These are phyloP conservation scores for Iphiclides podalirius DNA, from an alignment of 2,888 invertebrate species.

Conservation along the genomic window DNA sequence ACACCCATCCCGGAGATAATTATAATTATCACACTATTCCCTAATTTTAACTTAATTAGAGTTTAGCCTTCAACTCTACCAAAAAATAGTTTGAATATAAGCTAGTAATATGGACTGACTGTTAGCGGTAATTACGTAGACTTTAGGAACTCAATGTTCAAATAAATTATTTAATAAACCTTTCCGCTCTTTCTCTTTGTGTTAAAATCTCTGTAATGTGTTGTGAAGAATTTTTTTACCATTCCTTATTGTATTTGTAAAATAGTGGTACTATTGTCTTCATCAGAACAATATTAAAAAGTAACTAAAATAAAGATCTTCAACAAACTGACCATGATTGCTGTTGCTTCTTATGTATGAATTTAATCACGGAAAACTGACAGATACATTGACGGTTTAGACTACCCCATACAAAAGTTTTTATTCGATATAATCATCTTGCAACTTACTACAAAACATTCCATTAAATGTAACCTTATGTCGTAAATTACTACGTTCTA, in stretches of 20 bases:
- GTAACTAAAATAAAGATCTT: too few relatives aligned
- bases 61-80: slow-evolving; percentile 19
- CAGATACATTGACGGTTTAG: too few relatives aligned
- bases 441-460: not conserved
- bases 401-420: too few relatives aligned
- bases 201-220: too few relatives aligned
- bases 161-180: slow-evolving; percentile 58
- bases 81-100: slow-evolving; percentile 25
- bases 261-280: too few relatives aligned
- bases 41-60: slow-evolving; percentile 23
- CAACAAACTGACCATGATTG: too few relatives aligned
- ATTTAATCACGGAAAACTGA: too few relatives aligned
- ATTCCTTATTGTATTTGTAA: too few relatives aligned
- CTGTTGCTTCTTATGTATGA: too few relatives aligned
- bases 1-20: slow-evolving; percentile 44
- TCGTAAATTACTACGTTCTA: slow-evolving; percentile 13
- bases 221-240: too few relatives aligned
- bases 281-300: too few relatives aligned
- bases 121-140: slow-evolving; percentile 27
- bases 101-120: slow-evolving; percentile 30
- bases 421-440: too few relatives aligned
- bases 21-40: slow-evolving; percentile 42
- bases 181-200: slow-evolving; percentile 16
- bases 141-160: slow-evolving; percentile 55
- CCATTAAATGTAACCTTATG: not conserved